A percentile compares a stretch with the other conserved stretches of the same genome.
Conservation (phyloP, 2,888 invertebrate species). For the Tiphia femorata region DNA sequence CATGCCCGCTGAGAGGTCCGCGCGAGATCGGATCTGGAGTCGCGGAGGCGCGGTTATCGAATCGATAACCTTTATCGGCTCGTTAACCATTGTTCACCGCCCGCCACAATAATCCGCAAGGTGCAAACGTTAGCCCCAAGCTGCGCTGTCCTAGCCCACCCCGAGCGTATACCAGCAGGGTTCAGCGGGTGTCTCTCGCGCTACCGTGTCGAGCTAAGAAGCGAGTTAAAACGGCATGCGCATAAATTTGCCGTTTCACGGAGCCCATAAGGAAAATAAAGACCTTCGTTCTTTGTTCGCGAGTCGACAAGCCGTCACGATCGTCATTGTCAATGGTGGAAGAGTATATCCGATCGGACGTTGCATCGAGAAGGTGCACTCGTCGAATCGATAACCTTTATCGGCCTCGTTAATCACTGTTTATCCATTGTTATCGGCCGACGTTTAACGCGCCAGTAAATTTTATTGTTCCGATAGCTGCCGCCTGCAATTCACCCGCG, state of each 20-base stretch:
- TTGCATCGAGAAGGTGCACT: neutral
- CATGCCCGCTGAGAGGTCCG: neutral
- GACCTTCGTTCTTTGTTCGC: too few species aligned
- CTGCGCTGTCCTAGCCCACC: too few species aligned
- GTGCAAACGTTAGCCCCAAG: too few species aligned
- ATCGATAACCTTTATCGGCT: conserved; percentile 10
- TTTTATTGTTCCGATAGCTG: neutral
- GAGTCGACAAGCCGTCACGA: neutral
- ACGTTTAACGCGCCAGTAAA: conserved; percentile 3
- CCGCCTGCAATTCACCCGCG: neutral
- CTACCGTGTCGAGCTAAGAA: too few species aligned
- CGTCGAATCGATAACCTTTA: conserved; percentile 10
- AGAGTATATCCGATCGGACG: neutral
- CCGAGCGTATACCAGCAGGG: too few species aligned
- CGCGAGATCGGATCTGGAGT: neutral
- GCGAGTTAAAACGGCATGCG: too few species aligned
- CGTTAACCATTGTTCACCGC: conserved; percentile 8
- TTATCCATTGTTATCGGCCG: conserved; percentile 3
- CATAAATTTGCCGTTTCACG: too few species aligned
- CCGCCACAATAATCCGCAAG: too few species aligned
- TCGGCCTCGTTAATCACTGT: conserved; percentile 11
- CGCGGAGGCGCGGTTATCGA: conserved; percentile 1
- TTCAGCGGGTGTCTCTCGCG: too few species aligned
- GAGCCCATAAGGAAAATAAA: too few species aligned
- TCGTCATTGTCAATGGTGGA: neutral